phyloP scores from a whole-genome alignment of 2,797 vertebrate genomes.

The Gadopsis bispinosus region DNA sequence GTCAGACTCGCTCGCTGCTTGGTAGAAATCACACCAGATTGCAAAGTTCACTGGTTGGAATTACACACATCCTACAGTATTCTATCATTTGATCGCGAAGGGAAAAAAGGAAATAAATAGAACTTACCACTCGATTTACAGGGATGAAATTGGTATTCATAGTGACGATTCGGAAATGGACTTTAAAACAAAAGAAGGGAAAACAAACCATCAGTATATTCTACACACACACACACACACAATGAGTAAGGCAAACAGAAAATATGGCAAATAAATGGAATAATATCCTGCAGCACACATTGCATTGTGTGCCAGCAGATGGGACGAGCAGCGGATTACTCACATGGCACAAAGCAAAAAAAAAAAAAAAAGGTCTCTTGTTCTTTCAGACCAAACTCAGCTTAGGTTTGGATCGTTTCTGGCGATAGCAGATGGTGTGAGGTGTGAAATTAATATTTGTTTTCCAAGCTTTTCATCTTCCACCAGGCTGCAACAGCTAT shows the following conservation, averaged over 20 bases:
- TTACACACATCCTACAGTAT: not conserved
- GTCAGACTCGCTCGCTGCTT: slow-evolving; percentile 45
- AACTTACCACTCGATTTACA: slow-evolving; percentile 74
- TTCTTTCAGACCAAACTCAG: not conserved
- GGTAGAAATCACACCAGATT: slow-evolving; percentile 45
- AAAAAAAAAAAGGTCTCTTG: not conserved
- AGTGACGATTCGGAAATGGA: slow-evolving; percentile 85
- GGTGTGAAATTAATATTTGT: not conserved
- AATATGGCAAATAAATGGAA: not conserved
- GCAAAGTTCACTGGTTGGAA: slow-evolving; percentile 36
- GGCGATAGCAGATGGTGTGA: not conserved
- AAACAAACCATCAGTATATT: not conserved
- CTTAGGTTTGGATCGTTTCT: not conserved
- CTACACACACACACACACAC: not conserved
- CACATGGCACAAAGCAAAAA: not conserved
- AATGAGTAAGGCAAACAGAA: not conserved
- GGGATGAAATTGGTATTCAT: slow-evolving; percentile 81
- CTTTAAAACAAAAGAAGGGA: slow-evolving; percentile 63
- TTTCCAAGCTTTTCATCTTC: not conserved
- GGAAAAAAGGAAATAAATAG: not conserved
- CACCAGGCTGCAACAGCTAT: not conserved
- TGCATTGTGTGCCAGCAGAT: not conserved
- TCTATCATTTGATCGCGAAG: not conserved
- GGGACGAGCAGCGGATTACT: not conserved
- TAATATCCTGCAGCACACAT: not conserved